These are phyloP conservation scores for Genyomyrus donnyi DNA, from an alignment of 2,113 vertebrate genomes.

Conservation along the genomic window DNA sequence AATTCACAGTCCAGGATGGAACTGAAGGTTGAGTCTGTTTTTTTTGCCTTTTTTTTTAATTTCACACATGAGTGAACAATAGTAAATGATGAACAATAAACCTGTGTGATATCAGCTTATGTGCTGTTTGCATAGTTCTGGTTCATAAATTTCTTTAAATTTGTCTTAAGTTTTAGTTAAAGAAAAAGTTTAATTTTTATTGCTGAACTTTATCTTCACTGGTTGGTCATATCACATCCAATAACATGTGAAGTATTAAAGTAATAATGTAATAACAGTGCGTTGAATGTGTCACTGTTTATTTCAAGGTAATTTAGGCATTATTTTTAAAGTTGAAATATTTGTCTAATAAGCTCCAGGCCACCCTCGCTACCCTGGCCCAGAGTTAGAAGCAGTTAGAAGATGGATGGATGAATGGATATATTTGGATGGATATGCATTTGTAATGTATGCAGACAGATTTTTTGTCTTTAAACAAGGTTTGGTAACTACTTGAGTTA, in stretches of 20 bases:
- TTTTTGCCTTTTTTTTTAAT: neutral
- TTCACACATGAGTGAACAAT: slow-evolving; percentile 2
- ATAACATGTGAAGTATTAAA: neutral
- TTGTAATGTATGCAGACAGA: neutral
- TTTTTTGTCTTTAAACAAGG: neutral
- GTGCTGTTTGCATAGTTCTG: neutral
- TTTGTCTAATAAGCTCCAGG: neutral
- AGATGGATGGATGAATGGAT: neutral
- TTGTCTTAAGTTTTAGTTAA: neutral
- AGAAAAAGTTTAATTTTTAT: neutral
- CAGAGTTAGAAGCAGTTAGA: neutral
- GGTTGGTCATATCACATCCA: neutral
- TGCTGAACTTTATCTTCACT: neutral
- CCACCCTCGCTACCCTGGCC: neutral
- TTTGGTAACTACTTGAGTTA: neutral
- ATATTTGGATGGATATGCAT: neutral
- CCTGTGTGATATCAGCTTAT: neutral
- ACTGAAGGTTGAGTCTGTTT: neutral
- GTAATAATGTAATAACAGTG: neutral
- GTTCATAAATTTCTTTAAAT: neutral
- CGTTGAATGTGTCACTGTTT: neutral
- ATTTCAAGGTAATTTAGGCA: neutral
- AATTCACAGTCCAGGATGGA: neutral
- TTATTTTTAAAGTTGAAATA: neutral
- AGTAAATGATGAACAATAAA: slow-evolving; percentile 1